phyloP scores from a whole-genome alignment of 2,113 vertebrate genomes.

The Chloropsis hardwickii region DNA sequence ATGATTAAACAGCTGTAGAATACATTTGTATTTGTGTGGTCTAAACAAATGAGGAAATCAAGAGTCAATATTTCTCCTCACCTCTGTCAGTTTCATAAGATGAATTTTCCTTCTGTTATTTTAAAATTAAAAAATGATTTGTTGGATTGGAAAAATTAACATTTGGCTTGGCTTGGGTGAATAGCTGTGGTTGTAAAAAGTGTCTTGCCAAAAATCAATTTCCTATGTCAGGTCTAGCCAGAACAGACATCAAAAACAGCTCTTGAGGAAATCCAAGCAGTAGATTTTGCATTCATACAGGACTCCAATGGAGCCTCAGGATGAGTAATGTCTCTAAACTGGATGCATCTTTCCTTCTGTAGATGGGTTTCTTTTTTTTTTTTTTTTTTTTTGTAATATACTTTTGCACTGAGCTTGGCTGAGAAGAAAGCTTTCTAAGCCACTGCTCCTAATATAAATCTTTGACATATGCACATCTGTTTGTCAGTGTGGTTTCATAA shows the following conservation, averaged over 20 bases:
- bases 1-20: background rate
- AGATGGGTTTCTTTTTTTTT: background rate
- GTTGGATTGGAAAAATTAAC: conserved; percentile 50
- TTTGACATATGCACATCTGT: background rate
- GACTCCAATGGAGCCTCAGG: background rate
- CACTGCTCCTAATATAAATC: background rate
- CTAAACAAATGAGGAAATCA: background rate
- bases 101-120: conserved; percentile 26
- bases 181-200: conserved; percentile 8
- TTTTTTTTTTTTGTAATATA: background rate
- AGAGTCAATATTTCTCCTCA: conserved; percentile 8
- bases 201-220: conserved; percentile 42
- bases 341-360: background rate
- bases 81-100: background rate
- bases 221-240: background rate
- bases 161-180: background rate
- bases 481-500: background rate
- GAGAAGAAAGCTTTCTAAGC: background rate
- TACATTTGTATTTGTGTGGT: conserved; percentile 1
- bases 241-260: background rate
- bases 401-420: background rate
- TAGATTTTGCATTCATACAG: background rate
- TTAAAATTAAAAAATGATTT: conserved; percentile 40
- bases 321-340: background rate
- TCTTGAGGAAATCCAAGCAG: conserved; percentile 1